Evolutionary conservation across 2,888 invertebrate species (phyloP), one percentile per base, ranked within the genome.

Genomic region (Biston stratarius): DNA sequence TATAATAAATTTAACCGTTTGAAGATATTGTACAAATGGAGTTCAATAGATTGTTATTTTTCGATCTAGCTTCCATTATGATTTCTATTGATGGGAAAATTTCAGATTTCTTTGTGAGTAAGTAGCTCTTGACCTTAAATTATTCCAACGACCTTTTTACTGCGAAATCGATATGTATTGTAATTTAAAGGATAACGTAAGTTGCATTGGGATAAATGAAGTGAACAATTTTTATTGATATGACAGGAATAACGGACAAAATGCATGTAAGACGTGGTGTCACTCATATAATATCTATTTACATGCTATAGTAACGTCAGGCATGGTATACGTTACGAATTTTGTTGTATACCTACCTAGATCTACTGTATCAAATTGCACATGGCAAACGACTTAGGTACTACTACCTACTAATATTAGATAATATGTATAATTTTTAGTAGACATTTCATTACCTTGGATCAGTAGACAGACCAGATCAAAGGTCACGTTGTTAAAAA

Each of bases 31-130:
- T 74, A 63, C 61, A 79, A 78, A 74, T 76, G 76, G 64, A 78
- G 69, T 79, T 80, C 75, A 77, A 80, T 81, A 79, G 79, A 86
- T 64, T 91, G 92, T 94, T 94, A 92, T 93, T 93, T 85, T 94
- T 93, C 80, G 85, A 94, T 94, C 83, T 85, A 83, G 83, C 84
- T 86, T 84, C 90, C 87, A 88, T 90, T 89, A 83, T 84, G 83
- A 84, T 81, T 76, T 82, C 83, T 80, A 87, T 92, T 89, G 85
- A 89, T 88, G 86, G 87, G 84, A 86, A 87, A 84, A 86, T 83
- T 80, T 81, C 71, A 75, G 74, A 38, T 80, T 82, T 79, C 73
- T 78, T 80, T 82, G 69, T 77, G 62, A 75, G 72, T 77, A 63
- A 75, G 72, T 70, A 52, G 76, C 83, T 82, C 86, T 87, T 87